These are phyloP conservation scores for Brachypodius melanocephalos DNA, from an alignment of 2,113 vertebrate species.

Conservation along the genomic window DNA sequence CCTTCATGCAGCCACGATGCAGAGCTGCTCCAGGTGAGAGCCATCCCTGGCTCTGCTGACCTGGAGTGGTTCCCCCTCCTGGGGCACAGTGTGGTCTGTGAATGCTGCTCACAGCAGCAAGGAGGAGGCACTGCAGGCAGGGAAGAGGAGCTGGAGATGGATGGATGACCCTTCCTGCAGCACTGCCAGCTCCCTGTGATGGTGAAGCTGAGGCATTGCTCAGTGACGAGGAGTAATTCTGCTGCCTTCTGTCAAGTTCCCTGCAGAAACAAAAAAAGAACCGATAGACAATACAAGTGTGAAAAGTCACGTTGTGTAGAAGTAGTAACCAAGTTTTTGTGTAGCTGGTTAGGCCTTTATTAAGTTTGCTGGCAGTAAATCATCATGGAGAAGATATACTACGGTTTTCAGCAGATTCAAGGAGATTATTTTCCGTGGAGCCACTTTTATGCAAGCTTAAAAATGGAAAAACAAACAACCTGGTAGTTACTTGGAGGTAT, in stretches of 20 bases:
- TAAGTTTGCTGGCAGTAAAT: neutral
- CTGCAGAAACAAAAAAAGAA: neutral
- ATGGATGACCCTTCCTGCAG: neutral
- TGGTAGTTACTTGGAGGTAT: conserved; percentile 7
- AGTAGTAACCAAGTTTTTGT: neutral
- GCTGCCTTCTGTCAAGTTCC: neutral
- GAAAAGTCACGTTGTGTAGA: neutral
- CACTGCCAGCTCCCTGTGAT: neutral
- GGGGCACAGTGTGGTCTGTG: neutral
- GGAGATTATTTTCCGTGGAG: conserved; percentile 27
- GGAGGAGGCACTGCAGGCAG: neutral
- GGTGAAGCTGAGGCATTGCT: neutral
- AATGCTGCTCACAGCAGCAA: neutral
- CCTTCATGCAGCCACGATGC: neutral
- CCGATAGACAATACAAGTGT: neutral
- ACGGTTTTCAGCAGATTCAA: neutral
- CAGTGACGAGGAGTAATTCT: neutral
- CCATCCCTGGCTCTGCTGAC: neutral
- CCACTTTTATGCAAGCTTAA: conserved; percentile 4
- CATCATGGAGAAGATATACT: neutral
- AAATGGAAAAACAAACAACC: conserved; percentile 55
- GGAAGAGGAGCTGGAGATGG: neutral
- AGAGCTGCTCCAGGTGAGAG: neutral
- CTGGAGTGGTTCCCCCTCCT: neutral
- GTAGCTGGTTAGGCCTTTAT: neutral